Conservation (phyloP, 2,113 vertebrate genomes). For the Columba janthina region DNA sequence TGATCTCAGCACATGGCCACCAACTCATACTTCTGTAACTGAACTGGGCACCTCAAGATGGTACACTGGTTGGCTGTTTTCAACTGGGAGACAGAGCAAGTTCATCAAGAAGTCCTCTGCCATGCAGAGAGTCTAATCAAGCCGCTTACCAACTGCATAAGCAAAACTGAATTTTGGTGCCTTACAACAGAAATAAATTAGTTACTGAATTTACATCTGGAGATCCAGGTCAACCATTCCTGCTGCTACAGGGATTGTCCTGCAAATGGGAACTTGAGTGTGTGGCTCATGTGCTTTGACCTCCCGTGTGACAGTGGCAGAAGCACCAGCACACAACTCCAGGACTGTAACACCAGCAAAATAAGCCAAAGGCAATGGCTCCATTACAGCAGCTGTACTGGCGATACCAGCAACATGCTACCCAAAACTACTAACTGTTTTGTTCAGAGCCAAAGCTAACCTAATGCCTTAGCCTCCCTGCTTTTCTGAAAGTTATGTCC, state of each 20-base stretch:
- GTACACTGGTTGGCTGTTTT: neutral
- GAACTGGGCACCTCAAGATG: neutral
- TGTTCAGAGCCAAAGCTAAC: neutral
- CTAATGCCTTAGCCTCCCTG: neutral
- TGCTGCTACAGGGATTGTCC: neutral
- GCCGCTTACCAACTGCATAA: neutral
- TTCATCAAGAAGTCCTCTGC: neutral
- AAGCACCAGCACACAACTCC: neutral
- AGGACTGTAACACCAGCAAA: neutral
- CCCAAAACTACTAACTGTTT: neutral
- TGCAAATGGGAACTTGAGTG: neutral
- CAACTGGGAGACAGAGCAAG: neutral
- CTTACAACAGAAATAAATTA: neutral
- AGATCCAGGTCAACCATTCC: neutral
- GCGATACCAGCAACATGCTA: neutral
- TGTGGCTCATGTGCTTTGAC: neutral
- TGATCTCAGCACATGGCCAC: neutral
- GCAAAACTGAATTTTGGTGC: neutral
- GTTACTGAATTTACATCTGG: neutral
- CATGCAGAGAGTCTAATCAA: fast-evolving
- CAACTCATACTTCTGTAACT: neutral
- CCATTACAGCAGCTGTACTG: neutral
- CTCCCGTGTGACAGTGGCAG: fast-evolving
- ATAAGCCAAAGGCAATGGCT: neutral
- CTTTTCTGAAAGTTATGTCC: neutral